Conservation (phyloP, 1,140 invertebrate genomes). For the Zaprionus tsacasi region DNA sequence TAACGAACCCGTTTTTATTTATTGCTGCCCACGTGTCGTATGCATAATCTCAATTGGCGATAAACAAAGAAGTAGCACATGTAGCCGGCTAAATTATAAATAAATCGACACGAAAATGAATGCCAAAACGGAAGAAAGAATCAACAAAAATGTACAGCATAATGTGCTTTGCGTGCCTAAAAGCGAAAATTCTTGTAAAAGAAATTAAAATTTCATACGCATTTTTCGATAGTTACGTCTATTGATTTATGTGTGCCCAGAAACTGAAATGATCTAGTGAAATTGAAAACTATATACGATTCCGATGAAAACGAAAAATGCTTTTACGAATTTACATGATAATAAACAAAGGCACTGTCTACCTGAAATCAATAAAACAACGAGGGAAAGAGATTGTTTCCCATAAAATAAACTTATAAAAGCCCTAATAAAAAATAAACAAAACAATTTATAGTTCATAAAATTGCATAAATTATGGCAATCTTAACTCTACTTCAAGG, state of each 20-base stretch:
- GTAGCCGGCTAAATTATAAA: conserved; percentile 30
- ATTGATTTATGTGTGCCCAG: conserved; percentile 13
- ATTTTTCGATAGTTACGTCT: conserved; percentile 10
- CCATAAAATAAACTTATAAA: conserved; percentile 19
- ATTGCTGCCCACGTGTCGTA: conserved; percentile 29
- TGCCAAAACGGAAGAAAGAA: not conserved
- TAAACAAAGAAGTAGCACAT: not conserved
- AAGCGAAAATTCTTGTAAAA: conserved; percentile 11
- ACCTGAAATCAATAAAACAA: conserved; percentile 12
- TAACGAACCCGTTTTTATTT: conserved; percentile 20
- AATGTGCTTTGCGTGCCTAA: conserved; percentile 28
- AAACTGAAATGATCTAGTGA: conserved; percentile 30
- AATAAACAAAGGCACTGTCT: conserved; percentile 1
- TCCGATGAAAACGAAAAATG: conserved; percentile 11
- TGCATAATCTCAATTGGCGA: conserved; percentile 21
- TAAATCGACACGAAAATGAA: conserved; percentile 31
- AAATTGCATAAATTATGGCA: conserved; percentile 24
- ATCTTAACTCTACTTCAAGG: conserved; percentile 23
- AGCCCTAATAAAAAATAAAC: conserved; percentile 16
- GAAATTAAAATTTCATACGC: not conserved
- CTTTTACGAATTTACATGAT: not conserved
- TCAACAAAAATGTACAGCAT: conserved; percentile 15
- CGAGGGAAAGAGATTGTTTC: not conserved
- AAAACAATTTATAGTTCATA: conserved; percentile 25
- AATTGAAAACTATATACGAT: conserved; percentile 29